Evolutionary conservation across 2,797 vertebrate species (phyloP).

Genomic region (Poeciliopsis paucimaculata): DNA sequence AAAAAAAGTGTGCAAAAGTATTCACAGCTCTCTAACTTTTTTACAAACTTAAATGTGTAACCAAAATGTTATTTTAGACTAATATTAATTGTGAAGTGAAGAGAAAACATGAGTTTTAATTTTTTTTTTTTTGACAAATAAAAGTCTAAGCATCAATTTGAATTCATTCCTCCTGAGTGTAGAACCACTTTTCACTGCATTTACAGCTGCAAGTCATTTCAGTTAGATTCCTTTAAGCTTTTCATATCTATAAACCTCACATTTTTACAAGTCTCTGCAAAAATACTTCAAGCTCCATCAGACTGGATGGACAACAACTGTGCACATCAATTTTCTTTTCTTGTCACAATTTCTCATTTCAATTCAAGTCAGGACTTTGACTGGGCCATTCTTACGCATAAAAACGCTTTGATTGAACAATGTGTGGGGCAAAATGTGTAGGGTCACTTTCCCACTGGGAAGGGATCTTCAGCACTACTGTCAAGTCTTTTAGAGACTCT

Average conservation of each 20-base stretch:
- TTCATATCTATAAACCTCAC: background rate
- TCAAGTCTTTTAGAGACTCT: background rate
- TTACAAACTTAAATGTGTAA: background rate
- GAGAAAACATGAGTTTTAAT: background rate
- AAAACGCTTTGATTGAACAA: background rate
- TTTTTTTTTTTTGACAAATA: background rate
- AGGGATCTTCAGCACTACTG: background rate
- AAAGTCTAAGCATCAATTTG: background rate
- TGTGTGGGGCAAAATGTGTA: background rate
- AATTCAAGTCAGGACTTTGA: background rate
- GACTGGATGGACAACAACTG: background rate
- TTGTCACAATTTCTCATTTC: background rate
- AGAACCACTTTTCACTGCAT: background rate
- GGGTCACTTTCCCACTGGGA: background rate
- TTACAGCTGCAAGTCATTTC: background rate
- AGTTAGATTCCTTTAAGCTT: background rate
- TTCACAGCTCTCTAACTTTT: background rate
- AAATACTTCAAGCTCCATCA: background rate
- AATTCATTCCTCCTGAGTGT: background rate
- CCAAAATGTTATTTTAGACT: background rate
- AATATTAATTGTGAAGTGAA: background rate
- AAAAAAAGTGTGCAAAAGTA: constrained; percentile 8
- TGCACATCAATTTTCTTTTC: background rate
- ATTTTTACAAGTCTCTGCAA: background rate
- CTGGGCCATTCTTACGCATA: background rate